These are phyloP conservation scores for Triplophysa siluroides DNA, from an alignment of 2,113 vertebrate genomes.

Conservation along the genomic window DNA sequence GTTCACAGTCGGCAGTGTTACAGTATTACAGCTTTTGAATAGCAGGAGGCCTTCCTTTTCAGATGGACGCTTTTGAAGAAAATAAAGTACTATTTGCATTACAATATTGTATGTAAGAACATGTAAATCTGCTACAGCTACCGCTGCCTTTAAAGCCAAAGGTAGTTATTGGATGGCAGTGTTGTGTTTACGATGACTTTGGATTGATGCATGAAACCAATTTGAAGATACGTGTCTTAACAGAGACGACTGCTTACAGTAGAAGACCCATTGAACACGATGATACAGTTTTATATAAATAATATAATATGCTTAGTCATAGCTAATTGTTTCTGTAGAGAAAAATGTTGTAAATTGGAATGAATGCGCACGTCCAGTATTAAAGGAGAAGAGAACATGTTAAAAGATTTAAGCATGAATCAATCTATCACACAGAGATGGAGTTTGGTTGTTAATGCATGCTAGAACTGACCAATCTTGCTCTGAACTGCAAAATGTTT, in stretches of 20 bases:
- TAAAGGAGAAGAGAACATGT: background rate
- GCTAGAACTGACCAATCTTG: background rate
- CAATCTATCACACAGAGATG: too few species aligned
- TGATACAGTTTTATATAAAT: background rate
- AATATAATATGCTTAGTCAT: background rate
- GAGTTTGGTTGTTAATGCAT: conserved; percentile 18
- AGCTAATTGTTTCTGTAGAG: conserved; percentile 22
- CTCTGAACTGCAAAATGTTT: background rate
- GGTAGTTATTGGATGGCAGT: background rate
- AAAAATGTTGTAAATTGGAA: background rate
- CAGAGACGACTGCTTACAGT: background rate
- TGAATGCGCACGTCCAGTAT: background rate
- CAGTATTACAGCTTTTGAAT: background rate
- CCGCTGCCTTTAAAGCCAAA: background rate
- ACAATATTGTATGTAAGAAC: too few species aligned
- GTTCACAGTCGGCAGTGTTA: background rate
- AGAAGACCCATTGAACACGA: conserved; percentile 19
- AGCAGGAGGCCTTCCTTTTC: background rate
- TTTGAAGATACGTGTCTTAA: background rate
- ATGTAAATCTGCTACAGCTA: background rate
- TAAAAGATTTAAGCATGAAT: background rate
- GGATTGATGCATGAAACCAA: background rate
- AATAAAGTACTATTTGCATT: background rate
- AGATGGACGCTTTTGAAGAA: background rate
- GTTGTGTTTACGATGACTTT: background rate